phyloP scores from a whole-genome alignment of 2,888 invertebrate genomes.

The Phymatocera aterrima region DNA sequence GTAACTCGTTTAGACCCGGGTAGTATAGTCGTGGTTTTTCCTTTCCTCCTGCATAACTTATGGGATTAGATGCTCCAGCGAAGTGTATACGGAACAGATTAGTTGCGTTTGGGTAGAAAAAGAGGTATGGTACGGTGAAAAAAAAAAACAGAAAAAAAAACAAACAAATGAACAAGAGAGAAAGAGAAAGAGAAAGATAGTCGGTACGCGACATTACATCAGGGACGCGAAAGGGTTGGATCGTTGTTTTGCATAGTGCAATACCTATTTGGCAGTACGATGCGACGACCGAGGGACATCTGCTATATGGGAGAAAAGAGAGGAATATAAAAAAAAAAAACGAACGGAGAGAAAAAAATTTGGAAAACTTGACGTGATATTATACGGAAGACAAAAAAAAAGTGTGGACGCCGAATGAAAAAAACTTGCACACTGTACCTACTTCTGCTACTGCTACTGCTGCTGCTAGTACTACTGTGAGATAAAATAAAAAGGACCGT shows the following conservation, averaged over 20 bases:
- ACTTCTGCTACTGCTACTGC: neutral
- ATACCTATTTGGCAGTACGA: too few species aligned
- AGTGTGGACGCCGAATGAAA: conserved; percentile 42
- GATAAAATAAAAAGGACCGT: conserved; percentile 47
- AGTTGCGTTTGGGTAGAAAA: conserved; percentile 42
- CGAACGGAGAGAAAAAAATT: conserved; percentile 50
- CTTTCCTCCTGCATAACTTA: conserved; percentile 44
- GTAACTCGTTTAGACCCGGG: neutral
- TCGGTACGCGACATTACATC: conserved; percentile 15
- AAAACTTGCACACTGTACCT: conserved; percentile 16
- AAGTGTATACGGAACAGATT: conserved; percentile 44
- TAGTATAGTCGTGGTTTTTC: conserved; percentile 19
- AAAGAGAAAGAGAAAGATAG: conserved; percentile 53
- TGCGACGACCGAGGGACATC: conserved; percentile 48
- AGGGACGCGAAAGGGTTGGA: conserved; percentile 62
- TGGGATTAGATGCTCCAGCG: conserved; percentile 46
- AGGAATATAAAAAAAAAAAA: too few species aligned
- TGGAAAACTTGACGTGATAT: conserved; percentile 28
- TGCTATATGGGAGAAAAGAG: too few species aligned
- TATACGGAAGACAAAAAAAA: conserved; percentile 16
- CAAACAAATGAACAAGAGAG: too few species aligned
- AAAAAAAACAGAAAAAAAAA: conserved; percentile 49
- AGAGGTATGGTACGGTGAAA: too few species aligned
- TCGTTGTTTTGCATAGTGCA: conserved; percentile 65
- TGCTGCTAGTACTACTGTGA: too few species aligned